Evolutionary conservation across 2,888 invertebrate genomes (phyloP).

Genomic region (Drosophila mulleri): DNA sequence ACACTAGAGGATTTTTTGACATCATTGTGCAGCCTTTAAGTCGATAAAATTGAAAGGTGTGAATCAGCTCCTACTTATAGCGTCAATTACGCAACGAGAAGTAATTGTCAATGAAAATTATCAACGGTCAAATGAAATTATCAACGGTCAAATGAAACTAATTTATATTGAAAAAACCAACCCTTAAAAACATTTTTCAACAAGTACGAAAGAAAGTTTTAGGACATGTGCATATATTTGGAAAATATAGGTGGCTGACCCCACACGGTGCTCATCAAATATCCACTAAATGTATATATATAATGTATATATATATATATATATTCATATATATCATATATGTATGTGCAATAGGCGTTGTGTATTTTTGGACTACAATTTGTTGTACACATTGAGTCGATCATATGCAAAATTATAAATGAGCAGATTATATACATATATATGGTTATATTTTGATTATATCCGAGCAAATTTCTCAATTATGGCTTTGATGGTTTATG

Average conservation of each 20-base stretch:
- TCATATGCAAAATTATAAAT: slow-evolving; percentile 17
- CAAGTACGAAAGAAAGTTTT: neutral
- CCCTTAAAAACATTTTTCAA: too few species aligned
- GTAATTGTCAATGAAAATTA: neutral
- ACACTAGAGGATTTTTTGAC: too few species aligned
- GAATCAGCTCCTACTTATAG: neutral
- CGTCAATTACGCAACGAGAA: neutral
- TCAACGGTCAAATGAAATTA: neutral
- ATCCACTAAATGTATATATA: slow-evolving; percentile 24
- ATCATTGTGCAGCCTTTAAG: neutral
- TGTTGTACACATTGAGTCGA: slow-evolving; percentile 35
- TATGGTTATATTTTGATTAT: neutral
- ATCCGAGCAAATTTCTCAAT: too few species aligned
- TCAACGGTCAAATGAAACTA: neutral
- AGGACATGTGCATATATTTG: neutral
- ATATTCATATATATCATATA: neutral
- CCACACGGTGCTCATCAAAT: slow-evolving; percentile 48
- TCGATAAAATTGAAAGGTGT: too few species aligned
- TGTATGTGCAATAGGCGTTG: slow-evolving; percentile 4
- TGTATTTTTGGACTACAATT: slow-evolving; percentile 46
- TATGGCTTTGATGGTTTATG: too few species aligned
- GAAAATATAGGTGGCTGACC: too few species aligned
- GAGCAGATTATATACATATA: too few species aligned
- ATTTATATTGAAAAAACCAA: neutral
- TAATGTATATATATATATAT: neutral